phyloP scores from a whole-genome alignment of 2,888 invertebrate species.

The Epistrophella euchroma region DNA sequence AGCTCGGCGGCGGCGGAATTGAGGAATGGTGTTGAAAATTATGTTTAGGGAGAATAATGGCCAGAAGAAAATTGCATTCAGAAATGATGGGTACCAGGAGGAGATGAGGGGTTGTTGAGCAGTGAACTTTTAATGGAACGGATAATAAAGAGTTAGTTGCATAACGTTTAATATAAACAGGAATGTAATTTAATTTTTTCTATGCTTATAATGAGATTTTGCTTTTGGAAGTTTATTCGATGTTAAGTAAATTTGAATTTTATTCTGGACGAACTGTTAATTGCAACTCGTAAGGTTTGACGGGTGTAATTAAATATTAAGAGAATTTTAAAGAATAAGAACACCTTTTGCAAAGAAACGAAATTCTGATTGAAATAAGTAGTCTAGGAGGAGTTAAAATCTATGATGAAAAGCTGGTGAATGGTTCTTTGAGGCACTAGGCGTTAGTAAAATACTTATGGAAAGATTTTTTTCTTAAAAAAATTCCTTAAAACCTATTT shows the following conservation, averaged over 20 bases:
- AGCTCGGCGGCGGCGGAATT: not conserved
- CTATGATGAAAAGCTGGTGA: not conserved
- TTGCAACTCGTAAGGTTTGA: slow-evolving; percentile 6
- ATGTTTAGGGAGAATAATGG: slow-evolving; percentile 26
- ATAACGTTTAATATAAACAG: slow-evolving; percentile 24
- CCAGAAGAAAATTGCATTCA: slow-evolving; percentile 36
- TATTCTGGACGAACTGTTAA: not conserved
- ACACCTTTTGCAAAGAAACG: not conserved
- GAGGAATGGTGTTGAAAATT: slow-evolving; percentile 12
- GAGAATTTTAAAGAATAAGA: not conserved
- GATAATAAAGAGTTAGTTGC: slow-evolving; percentile 14
- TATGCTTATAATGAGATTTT: slow-evolving; percentile 16
- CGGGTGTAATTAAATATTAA: slow-evolving; percentile 7
- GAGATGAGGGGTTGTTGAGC: not conserved
- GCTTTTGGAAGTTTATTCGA: slow-evolving; percentile 5
- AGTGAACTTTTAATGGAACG: slow-evolving; percentile 29
- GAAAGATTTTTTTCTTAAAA: too few relatives aligned
- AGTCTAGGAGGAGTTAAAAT: not conserved
- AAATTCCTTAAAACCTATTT: too few relatives aligned
- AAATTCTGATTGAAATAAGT: not conserved
- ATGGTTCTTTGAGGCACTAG: not conserved
- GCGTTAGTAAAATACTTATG: too few relatives aligned
- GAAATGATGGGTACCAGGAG: slow-evolving; percentile 1
- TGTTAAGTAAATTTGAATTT: not conserved
- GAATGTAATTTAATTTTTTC: not conserved